A percentile compares a stretch with the other conserved stretches of the same genome.
Conservation (phyloP, 2,888 invertebrate species). For the Drosophila conformis region DNA sequence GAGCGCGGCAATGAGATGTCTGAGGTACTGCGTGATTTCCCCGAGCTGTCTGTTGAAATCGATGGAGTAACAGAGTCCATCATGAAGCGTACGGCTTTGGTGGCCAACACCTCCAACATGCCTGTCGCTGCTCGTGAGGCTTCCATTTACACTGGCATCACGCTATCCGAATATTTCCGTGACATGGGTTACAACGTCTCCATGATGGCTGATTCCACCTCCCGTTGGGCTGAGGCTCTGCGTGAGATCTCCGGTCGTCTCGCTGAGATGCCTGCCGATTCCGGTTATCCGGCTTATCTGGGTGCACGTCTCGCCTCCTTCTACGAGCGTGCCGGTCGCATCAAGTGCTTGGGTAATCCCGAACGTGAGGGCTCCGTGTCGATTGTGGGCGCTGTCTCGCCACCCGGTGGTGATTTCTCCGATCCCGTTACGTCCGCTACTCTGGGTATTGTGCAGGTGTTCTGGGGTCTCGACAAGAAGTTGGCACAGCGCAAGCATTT, state of each 20-base stretch:
- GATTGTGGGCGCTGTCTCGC: slow-evolving; percentile 99
- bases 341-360: slow-evolving; percentile 98
- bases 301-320: slow-evolving; percentile 99
- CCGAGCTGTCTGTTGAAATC: slow-evolving; percentile 98
- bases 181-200: slow-evolving; percentile 99
- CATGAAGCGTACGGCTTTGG: slow-evolving; percentile 99
- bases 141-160: slow-evolving; percentile 99
- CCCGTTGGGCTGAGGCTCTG: slow-evolving; percentile 99
- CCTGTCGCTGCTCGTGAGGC: slow-evolving; percentile 99
- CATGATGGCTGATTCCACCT: slow-evolving; percentile 99
- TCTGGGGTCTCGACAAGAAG: slow-evolving; percentile 99
- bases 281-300: slow-evolving; percentile 99
- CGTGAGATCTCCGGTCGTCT: slow-evolving; percentile 99
- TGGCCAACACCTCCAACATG: slow-evolving; percentile 99
- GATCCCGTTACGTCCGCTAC: slow-evolving; percentile 99
- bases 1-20: slow-evolving; percentile 99
- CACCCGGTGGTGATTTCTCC: slow-evolving; percentile 99
- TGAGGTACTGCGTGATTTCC: slow-evolving; percentile 99
- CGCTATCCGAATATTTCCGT: slow-evolving; percentile 99
- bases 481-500: slow-evolving; percentile 99
- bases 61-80: slow-evolving; percentile 98
- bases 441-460: slow-evolving; percentile 99
- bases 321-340: slow-evolving; percentile 99
- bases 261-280: slow-evolving; percentile 99
- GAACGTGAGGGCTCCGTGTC: slow-evolving; percentile 99